Evolutionary conservation across 1,140 invertebrate species (phyloP), one percentile per base, ranked within the genome.

Genomic region (Acromyrmex charruanus): DNA sequence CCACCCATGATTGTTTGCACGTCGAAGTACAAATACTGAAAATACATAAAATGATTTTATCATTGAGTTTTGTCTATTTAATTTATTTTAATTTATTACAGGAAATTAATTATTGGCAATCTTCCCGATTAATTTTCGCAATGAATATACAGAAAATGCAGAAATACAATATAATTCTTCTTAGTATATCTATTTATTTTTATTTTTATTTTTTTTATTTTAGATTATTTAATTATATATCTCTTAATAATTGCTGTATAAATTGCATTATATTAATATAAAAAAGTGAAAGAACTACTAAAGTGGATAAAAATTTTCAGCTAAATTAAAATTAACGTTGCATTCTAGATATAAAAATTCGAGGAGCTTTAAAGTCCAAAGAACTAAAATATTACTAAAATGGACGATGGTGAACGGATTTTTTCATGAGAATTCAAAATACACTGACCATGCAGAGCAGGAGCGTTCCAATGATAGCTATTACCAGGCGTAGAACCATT

Each of bases 1-100:
- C 97, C 97, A 66, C 97, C 97, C 93, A 97, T 96, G 7, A 97
- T 96, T 92, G 96, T 96, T 94, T 97, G 97, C 2, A 97, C 96
- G 90, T 97, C 97, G 89, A 96, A 97, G 59, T 96, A 96, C 80
- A 97, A 92, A 90, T 96, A 97, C 96, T 97, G 94, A 49, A 94
- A 93, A n/a, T 82, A 74, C 39, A 85, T 61, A 74, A 51, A 68
- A 53, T 25, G 12, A 58, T 39, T 44, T 69, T 59, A 59, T 82
- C 10, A 81, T 86, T 49, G 2, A 14, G 51, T 53, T 28, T 21
- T 25, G 10, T 44, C 4, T 28, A 55, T 9, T 65, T 58, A 18
- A 65, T 28, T 44, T 7, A 21, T 21, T 16, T 28, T 31, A 14
- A 79, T 14, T 44, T 39, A 66, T 66, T n/a, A n/a, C 16, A 63